Base-by-base conservation (phyloP, 1,140 invertebrate genomes). In the Bombus polaris region DNA sequence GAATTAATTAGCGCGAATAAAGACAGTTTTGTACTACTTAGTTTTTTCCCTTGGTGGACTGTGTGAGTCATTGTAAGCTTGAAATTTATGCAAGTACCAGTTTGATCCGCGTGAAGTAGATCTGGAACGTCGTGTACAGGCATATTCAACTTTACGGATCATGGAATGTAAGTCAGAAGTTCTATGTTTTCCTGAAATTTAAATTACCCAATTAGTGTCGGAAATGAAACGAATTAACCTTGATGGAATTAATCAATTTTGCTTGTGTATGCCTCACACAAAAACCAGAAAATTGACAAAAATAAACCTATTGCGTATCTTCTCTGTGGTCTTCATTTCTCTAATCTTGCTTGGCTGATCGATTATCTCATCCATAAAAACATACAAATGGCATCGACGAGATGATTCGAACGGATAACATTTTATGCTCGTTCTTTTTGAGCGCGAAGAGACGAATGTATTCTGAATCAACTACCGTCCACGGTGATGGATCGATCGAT, bases 401-500 rank as follows among this genome's bases (percentile, higher is more conserved):
- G 5, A 70, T 42, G 35, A 72, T 44, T 81, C 66, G 22, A 39
- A 75, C 74, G 62, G 44, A 84, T 88, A 62, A 87, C 65, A 87
- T 83, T 74, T 32, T 57, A n/a, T 4, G 35, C 39, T 59, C 62
- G 88, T 82, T 82, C n/a, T 70, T 35, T 57, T 10, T 44, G 44
- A 74, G 68, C 68, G 68, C 18, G 25, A 89, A 47, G 59, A 85
- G 68, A 88, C 76, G 62, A 59, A 81, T 39, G 85, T 74, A 65
- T 44, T 57, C 22, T 18, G 53, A 84, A 59, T 66, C 62, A 79
- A 84, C 53, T 82, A 81, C 39, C 74, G 71, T 62, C 53, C 70
- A 53, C 35, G 22, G 37, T 81, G 65, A 88, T 70, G 59, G 66
- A 87, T 78, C n/a, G 71, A 78, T 79, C 39, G 75, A 79, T 88